These are phyloP conservation scores for Craseonycteris thonglongyai DNA, from an alignment of 2,113 vertebrate genomes.

Conservation along the genomic window DNA sequence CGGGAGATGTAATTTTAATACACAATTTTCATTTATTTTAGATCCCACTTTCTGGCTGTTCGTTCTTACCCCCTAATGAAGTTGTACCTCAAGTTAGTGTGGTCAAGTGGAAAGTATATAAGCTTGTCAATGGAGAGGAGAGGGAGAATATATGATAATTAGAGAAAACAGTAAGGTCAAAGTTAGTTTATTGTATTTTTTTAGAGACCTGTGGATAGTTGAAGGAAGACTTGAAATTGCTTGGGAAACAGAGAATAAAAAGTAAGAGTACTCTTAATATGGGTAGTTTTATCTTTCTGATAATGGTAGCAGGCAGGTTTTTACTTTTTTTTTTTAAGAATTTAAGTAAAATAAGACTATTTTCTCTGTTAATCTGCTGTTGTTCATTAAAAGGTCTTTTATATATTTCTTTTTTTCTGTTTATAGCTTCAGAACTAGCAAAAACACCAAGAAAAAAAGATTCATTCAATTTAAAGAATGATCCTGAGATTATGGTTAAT, in stretches of 20 bases:
- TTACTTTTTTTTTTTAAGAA: background rate
- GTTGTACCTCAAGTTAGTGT: background rate
- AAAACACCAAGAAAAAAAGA: conserved; percentile 83
- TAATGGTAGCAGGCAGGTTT: background rate
- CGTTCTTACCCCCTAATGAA: background rate
- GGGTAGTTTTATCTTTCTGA: background rate
- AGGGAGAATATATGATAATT: background rate
- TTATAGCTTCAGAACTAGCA: conserved; percentile 88
- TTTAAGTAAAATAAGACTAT: background rate
- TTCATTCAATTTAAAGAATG: conserved; percentile 56
- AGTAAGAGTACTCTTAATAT: background rate
- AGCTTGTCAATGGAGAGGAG: background rate
- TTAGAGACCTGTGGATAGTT: background rate
- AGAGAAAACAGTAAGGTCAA: background rate
- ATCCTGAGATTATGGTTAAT: conserved; percentile 73
- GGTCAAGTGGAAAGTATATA: background rate
- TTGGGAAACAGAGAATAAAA: background rate
- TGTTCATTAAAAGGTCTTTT: background rate
- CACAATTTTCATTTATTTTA: background rate
- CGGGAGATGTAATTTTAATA: background rate
- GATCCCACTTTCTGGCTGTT: background rate
- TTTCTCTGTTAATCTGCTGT: background rate
- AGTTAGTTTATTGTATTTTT: background rate
- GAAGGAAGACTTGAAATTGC: background rate
- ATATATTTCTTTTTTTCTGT: background rate